Base-by-base conservation (phyloP, 2,888 invertebrate genomes). In the Thalpophila matura region DNA sequence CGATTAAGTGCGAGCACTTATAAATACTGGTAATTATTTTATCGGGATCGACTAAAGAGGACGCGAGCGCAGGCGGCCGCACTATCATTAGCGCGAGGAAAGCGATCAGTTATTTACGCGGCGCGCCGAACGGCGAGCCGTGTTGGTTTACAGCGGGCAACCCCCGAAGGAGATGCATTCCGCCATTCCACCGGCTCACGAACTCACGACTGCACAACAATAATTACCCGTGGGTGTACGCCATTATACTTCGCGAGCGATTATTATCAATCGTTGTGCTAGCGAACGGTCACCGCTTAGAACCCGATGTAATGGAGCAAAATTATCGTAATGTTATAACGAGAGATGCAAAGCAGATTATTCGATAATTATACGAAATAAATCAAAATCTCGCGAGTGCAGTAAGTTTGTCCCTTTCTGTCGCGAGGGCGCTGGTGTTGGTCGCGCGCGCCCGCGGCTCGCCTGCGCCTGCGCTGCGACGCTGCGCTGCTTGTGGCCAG, bases 141-240 rank as follows among this genome's bases (percentile, higher is more conserved):
- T 93, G 94, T 93, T 92, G 94, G 92, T 93, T 92, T 93, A 91
- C 94, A 89, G 91, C 90, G 81, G 79, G 89, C 94, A 94, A 92
- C 95, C 95, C 95, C 95, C 94, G 94, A 93, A 95, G 95, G 95
- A 95, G 94, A 94, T 94, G 94, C 95, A 95, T 95, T 94, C 95
- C 93, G 82, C 92, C 88, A 90, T 91, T 91, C 91, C 91, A 90
- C 88, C 87, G 86, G 88, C 94, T 91, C 95, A 95, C 95, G 95
- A 95, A 91, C 94, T 94, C 94, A 95, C 94, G 94, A 95, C 94
- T 92, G 89, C 93, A 93, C 94, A 91, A 93, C 94, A 93, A 95
- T 95, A 95, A 95, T 95, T 95, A 95, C 93, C 94, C 91, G 94
- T 94, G 95, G 95, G 94, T 94, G 95, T 95, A 94, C 94, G 93